Evolutionary conservation across 2,888 invertebrate genomes (phyloP).

Genomic region (Cremastobaeus sp.): DNA sequence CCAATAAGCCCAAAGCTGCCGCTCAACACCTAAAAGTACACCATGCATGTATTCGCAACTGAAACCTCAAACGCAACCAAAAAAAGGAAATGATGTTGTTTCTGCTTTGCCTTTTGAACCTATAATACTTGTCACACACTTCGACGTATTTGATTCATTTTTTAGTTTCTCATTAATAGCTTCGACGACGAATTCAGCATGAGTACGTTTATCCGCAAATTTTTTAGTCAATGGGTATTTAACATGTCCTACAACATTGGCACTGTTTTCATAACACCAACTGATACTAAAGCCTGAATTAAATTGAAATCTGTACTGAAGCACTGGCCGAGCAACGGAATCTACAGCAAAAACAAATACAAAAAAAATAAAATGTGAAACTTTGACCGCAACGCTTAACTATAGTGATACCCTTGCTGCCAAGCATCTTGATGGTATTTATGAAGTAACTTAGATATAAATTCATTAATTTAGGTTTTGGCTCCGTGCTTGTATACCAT

Average conservation of each 20-base stretch:
- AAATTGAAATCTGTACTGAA: conserved; percentile 13
- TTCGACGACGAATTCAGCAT: conserved; percentile 4
- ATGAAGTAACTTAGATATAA: not conserved
- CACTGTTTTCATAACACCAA: conserved; percentile 17
- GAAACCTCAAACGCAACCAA: conserved; percentile 43
- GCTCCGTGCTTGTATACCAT: conserved; percentile 2
- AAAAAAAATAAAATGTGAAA: conserved; percentile 5
- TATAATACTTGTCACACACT: not conserved
- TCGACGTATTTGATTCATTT: not conserved
- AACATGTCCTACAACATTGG: not conserved
- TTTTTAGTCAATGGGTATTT: not conserved
- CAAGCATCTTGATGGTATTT: not conserved
- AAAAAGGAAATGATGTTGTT: conserved; percentile 10
- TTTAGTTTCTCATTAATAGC: not conserved
- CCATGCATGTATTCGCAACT: conserved; percentile 46
- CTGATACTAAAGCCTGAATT: not conserved
- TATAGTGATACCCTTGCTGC: not conserved
- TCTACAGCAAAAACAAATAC: conserved; percentile 5
- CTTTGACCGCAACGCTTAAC: not conserved
- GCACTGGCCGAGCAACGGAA: conserved; percentile 6
- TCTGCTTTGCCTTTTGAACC: conserved; percentile 35
- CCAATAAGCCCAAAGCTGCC: conserved; percentile 35
- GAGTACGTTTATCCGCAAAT: not conserved
- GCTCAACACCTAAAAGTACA: conserved; percentile 22
- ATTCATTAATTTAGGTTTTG: not conserved